phyloP scores from a whole-genome alignment of 2,888 invertebrate species.

The Fabriciana adippe region DNA sequence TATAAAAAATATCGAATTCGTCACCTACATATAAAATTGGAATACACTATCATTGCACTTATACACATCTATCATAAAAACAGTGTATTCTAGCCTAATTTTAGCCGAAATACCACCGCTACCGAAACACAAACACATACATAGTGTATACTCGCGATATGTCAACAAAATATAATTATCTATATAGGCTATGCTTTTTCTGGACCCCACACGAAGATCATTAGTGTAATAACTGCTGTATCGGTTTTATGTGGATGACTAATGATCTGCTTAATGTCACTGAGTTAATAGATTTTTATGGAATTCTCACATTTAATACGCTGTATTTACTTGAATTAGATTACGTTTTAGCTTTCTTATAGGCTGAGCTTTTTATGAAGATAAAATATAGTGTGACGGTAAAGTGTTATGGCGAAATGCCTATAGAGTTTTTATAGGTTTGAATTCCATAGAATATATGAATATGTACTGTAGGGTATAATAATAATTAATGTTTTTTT shows the following conservation, averaged over 20 bases:
- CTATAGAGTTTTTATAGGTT: too few species aligned
- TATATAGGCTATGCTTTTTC: slow-evolving; percentile 43
- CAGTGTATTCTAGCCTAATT: slow-evolving; percentile 18
- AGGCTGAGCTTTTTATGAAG: not conserved
- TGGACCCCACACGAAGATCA: slow-evolving; percentile 51
- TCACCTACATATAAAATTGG: not conserved
- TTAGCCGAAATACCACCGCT: slow-evolving; percentile 44
- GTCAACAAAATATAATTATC: slow-evolving; percentile 60
- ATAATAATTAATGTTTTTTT: too few species aligned
- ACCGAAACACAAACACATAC: slow-evolving; percentile 63
- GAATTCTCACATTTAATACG: not conserved
- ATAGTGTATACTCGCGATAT: slow-evolving; percentile 39
- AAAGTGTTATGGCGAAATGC: not conserved
- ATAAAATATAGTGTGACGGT: not conserved
- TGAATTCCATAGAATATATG: too few species aligned
- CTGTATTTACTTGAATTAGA: slow-evolving; percentile 1
- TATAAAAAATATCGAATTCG: too few species aligned
- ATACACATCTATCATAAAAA: not conserved
- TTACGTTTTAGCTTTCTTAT: not conserved
- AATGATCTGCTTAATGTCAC: slow-evolving; percentile 23
- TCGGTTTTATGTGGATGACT: slow-evolving; percentile 21
- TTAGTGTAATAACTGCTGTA: slow-evolving; percentile 38
- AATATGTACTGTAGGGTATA: too few species aligned
- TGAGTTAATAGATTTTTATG: slow-evolving; percentile 20
- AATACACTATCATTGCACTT: not conserved